These are phyloP conservation scores for Patella ulyssiponensis DNA, from an alignment of 2,888 invertebrate genomes.

Conservation along the genomic window DNA sequence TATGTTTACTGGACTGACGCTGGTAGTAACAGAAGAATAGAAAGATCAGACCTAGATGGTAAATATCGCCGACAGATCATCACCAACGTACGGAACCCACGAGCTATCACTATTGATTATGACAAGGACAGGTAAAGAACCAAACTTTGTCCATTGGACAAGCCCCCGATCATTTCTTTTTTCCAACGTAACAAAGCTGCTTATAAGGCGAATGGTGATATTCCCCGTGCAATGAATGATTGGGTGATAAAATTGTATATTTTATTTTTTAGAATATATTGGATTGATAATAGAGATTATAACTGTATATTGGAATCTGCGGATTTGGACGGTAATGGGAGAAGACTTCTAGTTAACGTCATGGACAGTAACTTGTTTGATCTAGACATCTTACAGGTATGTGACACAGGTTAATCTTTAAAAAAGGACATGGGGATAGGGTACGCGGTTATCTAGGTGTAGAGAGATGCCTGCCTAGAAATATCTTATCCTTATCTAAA, in stretches of 20 bases:
- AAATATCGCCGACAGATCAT: not conserved
- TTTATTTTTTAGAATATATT: not conserved
- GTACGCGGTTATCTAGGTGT: no score
- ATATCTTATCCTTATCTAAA: no score
- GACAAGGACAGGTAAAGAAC: conserved; percentile 4
- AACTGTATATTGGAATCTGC: not conserved
- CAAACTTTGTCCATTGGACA: no score
- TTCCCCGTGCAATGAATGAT: no score
- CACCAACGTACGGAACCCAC: not conserved
- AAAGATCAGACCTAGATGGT: conserved; percentile 18
- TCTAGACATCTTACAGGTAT: not conserved
- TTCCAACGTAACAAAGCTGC: no score
- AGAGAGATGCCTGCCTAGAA: no score
- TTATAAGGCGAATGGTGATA: no score
- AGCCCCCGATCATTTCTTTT: no score
- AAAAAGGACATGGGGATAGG: no score
- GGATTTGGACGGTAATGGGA: not conserved
- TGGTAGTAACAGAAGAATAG: not conserved
- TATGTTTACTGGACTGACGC: not conserved
- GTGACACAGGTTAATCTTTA: not conserved
- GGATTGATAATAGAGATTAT: not conserved
- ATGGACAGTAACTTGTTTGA: not conserved
- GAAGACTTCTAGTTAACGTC: not conserved
- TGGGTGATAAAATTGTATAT: no score
- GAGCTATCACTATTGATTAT: conserved; percentile 17